Base-by-base conservation (phyloP, 2,797 vertebrate genomes). In the Clarias fuscus region DNA sequence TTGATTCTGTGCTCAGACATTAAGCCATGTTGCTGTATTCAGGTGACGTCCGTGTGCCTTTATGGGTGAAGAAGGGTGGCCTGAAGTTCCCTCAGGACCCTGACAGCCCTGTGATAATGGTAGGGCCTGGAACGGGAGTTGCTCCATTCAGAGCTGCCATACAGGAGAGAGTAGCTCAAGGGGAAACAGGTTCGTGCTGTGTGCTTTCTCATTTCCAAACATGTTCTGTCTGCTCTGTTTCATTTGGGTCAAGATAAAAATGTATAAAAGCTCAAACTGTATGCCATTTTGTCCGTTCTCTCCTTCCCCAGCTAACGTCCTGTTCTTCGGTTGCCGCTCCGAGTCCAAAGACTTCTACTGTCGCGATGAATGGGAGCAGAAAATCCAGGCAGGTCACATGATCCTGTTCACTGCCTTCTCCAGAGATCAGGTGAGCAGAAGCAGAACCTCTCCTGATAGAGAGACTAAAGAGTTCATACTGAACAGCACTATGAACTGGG, bases 91-190 rank as follows among this genome's bases (percentile, higher is more conserved):
- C 98, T 0, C 62, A 86, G 37, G 93, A 95, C 0, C 88, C 86
- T 0, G 88, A 92, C 73, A 95, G 90, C 0, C 96, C 97, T 0
- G 93, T 96, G 85, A 93, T 99, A 71, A 96, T 99, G 98, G 97
- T 99, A 20, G 98, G 98, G 75, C 97, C 98, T 0, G 98, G 98
- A 81, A 99, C 98, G 0, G 98, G 98, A 0, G 97, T 99, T 86
- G 98, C 98, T 0, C 97, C 98, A 3, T 99, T 99, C 93, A 95
- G 97, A 90, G 96, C 97, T 0, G 96, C 93, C 0, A 53, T 99
- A 68, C 97, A 99, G 87, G 97, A 99, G 91, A 95, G 97, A 15
- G 93, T 90, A 0, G 94, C 95, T 2, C 94, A 94, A 79, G 95
- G 94, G 0, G 94, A 89, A 83, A 91, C 75, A 0, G 93, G 97